Conservation (phyloP, 2,113 vertebrate species). For the Myanophis thanlyinensis region DNA sequence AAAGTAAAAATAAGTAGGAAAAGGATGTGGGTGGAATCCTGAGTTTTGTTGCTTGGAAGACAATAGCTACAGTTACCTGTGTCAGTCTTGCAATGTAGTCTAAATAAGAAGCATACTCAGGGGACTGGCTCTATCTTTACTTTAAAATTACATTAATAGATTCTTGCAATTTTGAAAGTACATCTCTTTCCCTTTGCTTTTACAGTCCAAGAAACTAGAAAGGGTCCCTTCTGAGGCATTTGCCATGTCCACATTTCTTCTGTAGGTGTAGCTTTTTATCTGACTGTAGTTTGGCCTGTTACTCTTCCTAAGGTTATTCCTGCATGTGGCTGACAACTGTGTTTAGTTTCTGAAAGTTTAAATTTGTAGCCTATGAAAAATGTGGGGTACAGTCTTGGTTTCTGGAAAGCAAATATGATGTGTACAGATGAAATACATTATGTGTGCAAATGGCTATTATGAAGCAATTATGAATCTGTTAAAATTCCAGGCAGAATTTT, state of each 20-base stretch:
- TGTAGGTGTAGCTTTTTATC: not conserved
- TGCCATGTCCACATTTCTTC: not conserved
- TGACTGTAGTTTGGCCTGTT: not conserved
- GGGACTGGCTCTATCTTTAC: not conserved
- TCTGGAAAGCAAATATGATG: not conserved
- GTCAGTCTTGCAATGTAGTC: not conserved
- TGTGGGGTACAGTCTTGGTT: not conserved
- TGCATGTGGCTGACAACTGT: not conserved
- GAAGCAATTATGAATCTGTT: not conserved
- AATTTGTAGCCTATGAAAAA: not conserved
- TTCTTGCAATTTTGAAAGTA: not conserved
- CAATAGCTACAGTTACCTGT: not conserved
- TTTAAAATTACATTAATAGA: not conserved
- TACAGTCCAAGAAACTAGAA: not conserved
- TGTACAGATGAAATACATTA: not conserved
- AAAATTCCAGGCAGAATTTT: not conserved
- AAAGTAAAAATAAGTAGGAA: constrained; percentile 27
- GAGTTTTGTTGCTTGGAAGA: constrained; percentile 11
- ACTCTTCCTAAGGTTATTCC: not conserved
- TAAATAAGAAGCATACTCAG: not conserved
- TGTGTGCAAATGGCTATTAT: not conserved
- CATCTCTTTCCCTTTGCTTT: not conserved
- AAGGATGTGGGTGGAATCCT: constrained; percentile 24
- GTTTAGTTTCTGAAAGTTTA: not conserved
- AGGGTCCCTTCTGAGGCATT: not conserved